Base-by-base conservation (phyloP, 1,140 invertebrate species). In the Trachymyrmex septentrionalis region DNA sequence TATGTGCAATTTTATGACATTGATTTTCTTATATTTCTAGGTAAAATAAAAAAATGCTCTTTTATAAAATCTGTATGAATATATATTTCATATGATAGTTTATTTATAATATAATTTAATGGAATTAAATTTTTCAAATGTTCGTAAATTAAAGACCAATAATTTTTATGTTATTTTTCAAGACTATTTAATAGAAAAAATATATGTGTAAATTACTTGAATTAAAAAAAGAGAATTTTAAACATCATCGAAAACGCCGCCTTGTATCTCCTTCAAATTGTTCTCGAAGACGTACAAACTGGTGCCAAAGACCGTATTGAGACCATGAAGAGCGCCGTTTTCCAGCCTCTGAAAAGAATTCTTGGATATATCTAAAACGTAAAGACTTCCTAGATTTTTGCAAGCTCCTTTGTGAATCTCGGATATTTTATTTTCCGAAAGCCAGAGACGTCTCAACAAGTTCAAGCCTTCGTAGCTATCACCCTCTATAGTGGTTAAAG, bases 191-290 rank as follows among this genome's bases (percentile, higher is more conserved):
- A n/a, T 30, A 3, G 1, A 64, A 64, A 6, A 69, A 6, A 69
- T 67, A 24, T 27, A 53, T 14, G 19, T 7, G 19, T 16, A 48
- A 2, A 21, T 27, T 34, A 21, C 2, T 19, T 0, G 12, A 21
- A 0, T 61, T 21, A 2, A 3, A 14, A 9, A 30, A 14, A 55
- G 2, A 21, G 53, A 7, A 9, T 24, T 81, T 85, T 86, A 89
- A 61, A 88, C 69, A 63, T 93, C 90, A 0, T 93, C 91, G n/a
- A 92, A 93, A 0, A 92, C 14, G 9, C 92, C 92, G 24, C 87
- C 90, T 53, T 93, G 87, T 4, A 93, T 86, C 2, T 88, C 63
- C 6, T 88, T 81, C 9, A 92, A 53, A 5, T 67, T 78, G 30
- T 92, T 91, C 1, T 88, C 64, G 0, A 81, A 86, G 12, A 93